phyloP scores from a whole-genome alignment of 2,888 invertebrate genomes.

The Drosophila dives region DNA sequence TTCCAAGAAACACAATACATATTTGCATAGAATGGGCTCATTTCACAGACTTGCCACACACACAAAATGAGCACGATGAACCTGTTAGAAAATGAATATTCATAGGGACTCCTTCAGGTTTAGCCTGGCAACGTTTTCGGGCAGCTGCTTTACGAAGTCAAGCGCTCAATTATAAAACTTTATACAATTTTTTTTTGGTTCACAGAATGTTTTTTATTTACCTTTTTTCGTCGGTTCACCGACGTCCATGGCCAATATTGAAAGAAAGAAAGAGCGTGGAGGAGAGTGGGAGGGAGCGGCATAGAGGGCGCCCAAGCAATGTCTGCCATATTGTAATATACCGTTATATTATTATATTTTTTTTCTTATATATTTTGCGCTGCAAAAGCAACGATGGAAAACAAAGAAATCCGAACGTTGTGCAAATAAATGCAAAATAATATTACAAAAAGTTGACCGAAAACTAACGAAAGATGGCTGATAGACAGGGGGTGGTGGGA shows the following conservation, averaged over 20 bases:
- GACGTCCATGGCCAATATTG: constrained; percentile 1
- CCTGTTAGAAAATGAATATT: constrained; percentile 54
- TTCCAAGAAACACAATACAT: neutral
- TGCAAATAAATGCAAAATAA: constrained; percentile 81
- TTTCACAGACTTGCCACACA: neutral
- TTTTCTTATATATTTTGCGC: constrained; percentile 15
- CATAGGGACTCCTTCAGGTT: constrained; percentile 33
- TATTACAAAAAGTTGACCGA: constrained; percentile 79
- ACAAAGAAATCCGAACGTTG: constrained; percentile 65
- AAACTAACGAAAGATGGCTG: constrained; percentile 44
- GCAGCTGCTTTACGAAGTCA: constrained; percentile 54
- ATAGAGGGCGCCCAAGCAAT: constrained; percentile 13
- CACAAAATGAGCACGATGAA: constrained; percentile 21
- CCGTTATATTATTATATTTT: constrained; percentile 32
- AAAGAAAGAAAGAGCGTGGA: neutral
- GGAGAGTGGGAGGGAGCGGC: neutral
- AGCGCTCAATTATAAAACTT: constrained; percentile 72
- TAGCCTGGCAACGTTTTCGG: constrained; percentile 35
- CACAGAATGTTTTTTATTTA: constrained; percentile 64
- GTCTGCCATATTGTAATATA: constrained; percentile 67
- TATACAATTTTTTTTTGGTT: constrained; percentile 36
- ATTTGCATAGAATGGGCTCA: neutral
- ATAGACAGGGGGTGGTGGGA: neutral
- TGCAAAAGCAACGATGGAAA: constrained; percentile 55
- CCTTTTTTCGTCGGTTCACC: constrained; percentile 33